A percentile compares a stretch with the other conserved stretches of the same genome.
Evolutionary conservation across 2,113 vertebrate species (phyloP).

Genomic region (Eclectus roratus): DNA sequence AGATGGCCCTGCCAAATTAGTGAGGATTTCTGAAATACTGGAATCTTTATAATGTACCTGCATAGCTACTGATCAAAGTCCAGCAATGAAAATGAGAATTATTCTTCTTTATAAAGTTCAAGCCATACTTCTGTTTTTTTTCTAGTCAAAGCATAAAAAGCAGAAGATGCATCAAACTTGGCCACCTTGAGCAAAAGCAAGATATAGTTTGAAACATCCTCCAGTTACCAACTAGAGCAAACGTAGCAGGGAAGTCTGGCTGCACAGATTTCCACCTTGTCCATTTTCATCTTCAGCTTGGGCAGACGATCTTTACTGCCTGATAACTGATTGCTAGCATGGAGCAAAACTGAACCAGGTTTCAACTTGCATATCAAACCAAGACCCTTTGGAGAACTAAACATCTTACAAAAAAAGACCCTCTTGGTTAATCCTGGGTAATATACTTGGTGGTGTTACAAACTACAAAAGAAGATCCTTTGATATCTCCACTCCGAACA

Average conservation of each 20-base stretch:
- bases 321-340: neutral
- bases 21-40: neutral
- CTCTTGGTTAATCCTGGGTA: neutral
- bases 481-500: neutral
- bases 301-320: neutral
- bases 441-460: accelerated
- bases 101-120: neutral
- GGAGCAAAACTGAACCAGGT: neutral
- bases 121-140: neutral
- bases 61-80: neutral
- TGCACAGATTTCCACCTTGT: neutral
- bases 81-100: neutral
- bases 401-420: neutral
- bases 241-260: neutral
- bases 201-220: neutral
- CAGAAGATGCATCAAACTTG: neutral
- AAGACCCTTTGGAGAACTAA: neutral
- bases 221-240: neutral
- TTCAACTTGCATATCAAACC: neutral
- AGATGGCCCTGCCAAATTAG: neutral
- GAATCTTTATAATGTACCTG: neutral
- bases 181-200: neutral
- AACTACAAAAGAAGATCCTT: neutral
- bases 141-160: neutral
- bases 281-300: neutral